Percentiles rank a stretch among this genome's conserved stretches.
Conservation (phyloP, 2,888 invertebrate species). For the Vesta saturnalis region DNA sequence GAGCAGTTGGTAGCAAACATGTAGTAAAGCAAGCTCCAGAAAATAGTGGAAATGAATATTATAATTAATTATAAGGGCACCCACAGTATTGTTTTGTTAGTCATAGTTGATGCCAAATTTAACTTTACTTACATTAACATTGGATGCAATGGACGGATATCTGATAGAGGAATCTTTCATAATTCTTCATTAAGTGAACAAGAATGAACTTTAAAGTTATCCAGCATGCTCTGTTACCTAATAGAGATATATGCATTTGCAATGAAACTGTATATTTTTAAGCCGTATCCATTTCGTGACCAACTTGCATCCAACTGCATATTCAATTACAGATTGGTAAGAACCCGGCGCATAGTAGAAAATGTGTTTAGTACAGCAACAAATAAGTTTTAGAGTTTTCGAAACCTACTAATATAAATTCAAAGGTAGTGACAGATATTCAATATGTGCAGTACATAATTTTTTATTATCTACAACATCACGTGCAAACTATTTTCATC, state of each 20-base stretch:
- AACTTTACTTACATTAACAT: slow-evolving; percentile 35
- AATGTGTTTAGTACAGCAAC: slow-evolving; percentile 41
- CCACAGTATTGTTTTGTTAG: slow-evolving; percentile 26
- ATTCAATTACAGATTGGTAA: slow-evolving; percentile 48
- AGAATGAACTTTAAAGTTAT: too few relatives aligned
- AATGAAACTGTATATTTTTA: slow-evolving; percentile 47
- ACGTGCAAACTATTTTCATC: too few relatives aligned
- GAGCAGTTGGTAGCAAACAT: too few relatives aligned
- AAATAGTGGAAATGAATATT: too few relatives aligned
- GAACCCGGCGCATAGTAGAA: slow-evolving; percentile 35
- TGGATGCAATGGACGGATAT: slow-evolving; percentile 42
- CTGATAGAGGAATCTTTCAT: slow-evolving; percentile 46
- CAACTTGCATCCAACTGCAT: slow-evolving; percentile 38
- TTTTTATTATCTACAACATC: too few relatives aligned
- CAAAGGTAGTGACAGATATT: too few relatives aligned
- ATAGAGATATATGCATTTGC: too few relatives aligned
- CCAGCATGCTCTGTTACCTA: too few relatives aligned
- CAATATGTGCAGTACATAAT: too few relatives aligned
- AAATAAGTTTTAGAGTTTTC: too few relatives aligned
- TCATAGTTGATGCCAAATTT: slow-evolving; percentile 23
- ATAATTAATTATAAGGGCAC: slow-evolving; percentile 52
- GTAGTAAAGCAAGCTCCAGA: too few relatives aligned
- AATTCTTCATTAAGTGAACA: slow-evolving; percentile 40
- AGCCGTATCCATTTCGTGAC: slow-evolving; percentile 43
- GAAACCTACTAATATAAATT: too few relatives aligned